phyloP scores from a whole-genome alignment of 2,797 vertebrate species.

The Acanthurus tractus region DNA sequence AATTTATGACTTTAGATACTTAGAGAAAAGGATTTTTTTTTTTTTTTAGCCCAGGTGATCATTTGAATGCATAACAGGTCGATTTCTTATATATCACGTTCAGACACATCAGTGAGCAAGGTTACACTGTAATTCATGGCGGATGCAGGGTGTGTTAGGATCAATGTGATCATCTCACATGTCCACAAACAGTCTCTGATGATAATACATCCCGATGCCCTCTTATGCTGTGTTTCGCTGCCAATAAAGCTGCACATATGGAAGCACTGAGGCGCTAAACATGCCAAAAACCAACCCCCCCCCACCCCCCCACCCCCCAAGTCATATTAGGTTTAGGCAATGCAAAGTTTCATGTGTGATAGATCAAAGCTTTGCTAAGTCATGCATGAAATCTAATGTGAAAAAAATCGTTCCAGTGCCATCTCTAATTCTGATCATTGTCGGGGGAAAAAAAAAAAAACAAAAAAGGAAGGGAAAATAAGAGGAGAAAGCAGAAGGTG shows the following conservation, averaged over 20 bases:
- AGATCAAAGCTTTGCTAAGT: constrained; percentile 60
- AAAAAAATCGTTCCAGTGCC: constrained; percentile 53
- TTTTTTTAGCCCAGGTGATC: constrained; percentile 13
- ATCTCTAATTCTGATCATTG: constrained; percentile 63
- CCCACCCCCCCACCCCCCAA: neutral
- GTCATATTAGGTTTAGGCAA: constrained; percentile 31
- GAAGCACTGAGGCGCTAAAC: neutral
- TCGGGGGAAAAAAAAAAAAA: constrained; percentile 12
- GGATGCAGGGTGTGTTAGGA: constrained; percentile 21
- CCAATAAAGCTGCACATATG: constrained; percentile 13
- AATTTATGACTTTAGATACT: constrained; percentile 1
- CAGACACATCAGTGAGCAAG: constrained; percentile 27
- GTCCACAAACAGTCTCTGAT: constrained; percentile 41
- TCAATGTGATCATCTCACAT: constrained; percentile 38
- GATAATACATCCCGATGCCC: constrained; percentile 17
- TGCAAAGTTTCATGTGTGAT: constrained; percentile 43
- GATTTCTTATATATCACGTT: constrained; percentile 19
- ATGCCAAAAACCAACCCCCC: constrained; percentile 10
- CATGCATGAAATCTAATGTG: constrained; percentile 57
- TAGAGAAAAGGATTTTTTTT: no score
- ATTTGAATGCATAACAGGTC: constrained; percentile 24
- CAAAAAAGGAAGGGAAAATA: neutral
- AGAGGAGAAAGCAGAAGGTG: constrained; percentile 32
- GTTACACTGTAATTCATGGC: constrained; percentile 31
- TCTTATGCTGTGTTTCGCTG: neutral